Evolutionary conservation across 1,140 invertebrate genomes (phyloP).

Genomic region (Bathynomus jamesi): DNA sequence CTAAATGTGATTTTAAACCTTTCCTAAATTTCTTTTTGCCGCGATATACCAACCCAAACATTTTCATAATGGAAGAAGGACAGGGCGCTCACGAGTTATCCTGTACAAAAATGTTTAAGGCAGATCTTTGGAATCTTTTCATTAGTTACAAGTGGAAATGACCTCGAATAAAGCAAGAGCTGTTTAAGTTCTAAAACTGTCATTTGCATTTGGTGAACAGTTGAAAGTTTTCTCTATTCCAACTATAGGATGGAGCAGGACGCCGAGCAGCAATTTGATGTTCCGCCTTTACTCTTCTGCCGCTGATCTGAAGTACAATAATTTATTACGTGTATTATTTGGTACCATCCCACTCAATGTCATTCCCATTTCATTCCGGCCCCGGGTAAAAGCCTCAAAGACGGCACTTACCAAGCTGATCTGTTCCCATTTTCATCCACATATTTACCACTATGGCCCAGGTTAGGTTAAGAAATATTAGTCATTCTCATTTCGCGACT

Average conservation of each 20-base stretch:
- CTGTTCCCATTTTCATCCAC: too few relatives aligned
- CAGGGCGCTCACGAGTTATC: too few relatives aligned
- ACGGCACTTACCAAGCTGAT: too few relatives aligned
- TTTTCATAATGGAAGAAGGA: too few relatives aligned
- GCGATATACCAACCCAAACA: too few relatives aligned
- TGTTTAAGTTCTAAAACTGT: background rate
- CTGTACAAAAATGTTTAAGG: background rate
- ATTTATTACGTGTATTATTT: too few relatives aligned
- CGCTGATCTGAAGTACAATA: constrained; percentile 78
- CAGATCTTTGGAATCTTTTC: background rate
- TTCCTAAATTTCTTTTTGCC: background rate
- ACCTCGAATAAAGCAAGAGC: background rate
- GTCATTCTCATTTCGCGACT: too few relatives aligned
- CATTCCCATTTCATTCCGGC: too few relatives aligned
- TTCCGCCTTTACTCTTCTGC: constrained; percentile 87
- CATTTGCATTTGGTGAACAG: background rate
- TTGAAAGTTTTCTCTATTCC: background rate
- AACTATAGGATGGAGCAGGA: constrained; percentile 81
- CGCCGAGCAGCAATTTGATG: constrained; percentile 82
- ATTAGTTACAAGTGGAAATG: background rate
- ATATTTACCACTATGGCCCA: too few relatives aligned
- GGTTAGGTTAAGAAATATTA: too few relatives aligned
- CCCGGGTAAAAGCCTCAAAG: too few relatives aligned
- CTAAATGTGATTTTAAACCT: background rate
- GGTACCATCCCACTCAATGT: too few relatives aligned